A percentile compares a stretch with the other conserved stretches of the same genome.
Conservation (phyloP, 2,888 invertebrate genomes). For the Yponomeuta plumbellus region DNA sequence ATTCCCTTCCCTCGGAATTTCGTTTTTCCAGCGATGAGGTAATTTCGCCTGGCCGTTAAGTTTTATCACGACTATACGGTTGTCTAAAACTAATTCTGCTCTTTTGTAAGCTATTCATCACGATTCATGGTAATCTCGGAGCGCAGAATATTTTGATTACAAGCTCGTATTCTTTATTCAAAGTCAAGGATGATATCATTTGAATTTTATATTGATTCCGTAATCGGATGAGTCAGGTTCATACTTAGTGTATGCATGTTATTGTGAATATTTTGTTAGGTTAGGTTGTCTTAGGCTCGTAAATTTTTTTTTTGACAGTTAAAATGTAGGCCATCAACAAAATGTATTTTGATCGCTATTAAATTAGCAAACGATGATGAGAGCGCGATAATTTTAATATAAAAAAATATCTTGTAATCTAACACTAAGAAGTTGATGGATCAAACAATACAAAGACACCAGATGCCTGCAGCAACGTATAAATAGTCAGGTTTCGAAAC, state of each 20-base stretch:
- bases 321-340: not conserved
- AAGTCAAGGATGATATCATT: slow-evolving; percentile 11
- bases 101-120: not conserved
- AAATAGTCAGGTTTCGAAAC: slow-evolving; percentile 8
- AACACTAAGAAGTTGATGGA: not conserved
- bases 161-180: slow-evolving; percentile 9
- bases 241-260: not conserved
- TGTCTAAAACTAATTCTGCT: not conserved
- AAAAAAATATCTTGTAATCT: no score
- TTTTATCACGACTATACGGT: not conserved
- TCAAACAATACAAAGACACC: not conserved
- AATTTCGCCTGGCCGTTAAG: not conserved
- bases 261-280: not conserved
- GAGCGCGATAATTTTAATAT: no score
- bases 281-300: no score
- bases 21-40: not conserved
- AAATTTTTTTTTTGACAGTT: not conserved
- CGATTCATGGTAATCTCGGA: slow-evolving; percentile 6
- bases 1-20: not conserved
- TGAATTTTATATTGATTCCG: slow-evolving; percentile 6
- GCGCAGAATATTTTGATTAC: not conserved
- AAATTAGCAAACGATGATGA: no score
- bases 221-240: slow-evolving; percentile 12
- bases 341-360: not conserved
- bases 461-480: not conserved